These are phyloP conservation scores for Acropternis orthonyx DNA, from an alignment of 2,797 vertebrate species.

Conservation along the genomic window DNA sequence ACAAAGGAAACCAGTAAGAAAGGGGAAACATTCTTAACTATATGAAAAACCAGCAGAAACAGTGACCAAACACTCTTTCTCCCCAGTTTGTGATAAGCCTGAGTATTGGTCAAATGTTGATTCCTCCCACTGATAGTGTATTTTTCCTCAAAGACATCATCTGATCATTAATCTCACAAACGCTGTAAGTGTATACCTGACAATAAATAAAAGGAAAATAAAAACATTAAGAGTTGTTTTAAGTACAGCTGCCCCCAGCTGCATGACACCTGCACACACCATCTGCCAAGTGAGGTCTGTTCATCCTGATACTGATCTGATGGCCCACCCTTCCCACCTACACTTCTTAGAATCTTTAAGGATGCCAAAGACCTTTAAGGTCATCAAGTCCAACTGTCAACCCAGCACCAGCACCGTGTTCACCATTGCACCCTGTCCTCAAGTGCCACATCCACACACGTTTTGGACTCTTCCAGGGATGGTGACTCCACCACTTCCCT, in stretches of 20 bases:
- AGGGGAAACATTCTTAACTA: not conserved
- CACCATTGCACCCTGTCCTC: not conserved
- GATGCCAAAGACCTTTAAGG: not conserved
- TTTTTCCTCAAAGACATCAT: not conserved
- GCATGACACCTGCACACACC: not conserved
- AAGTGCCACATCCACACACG: not conserved
- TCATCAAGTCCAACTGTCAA: not conserved
- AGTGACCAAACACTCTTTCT: not conserved
- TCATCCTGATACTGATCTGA: accelerated
- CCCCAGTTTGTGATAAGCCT: not conserved
- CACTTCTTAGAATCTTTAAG: not conserved
- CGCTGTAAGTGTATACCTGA: not conserved
- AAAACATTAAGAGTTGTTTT: not conserved
- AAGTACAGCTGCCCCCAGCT: not conserved
- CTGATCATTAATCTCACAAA: not conserved
- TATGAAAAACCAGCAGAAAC: not conserved
- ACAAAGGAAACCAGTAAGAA: not conserved
- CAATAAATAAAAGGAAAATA: slow-evolving; percentile 33
- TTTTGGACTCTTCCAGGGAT: not conserved
- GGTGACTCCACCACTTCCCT: not conserved
- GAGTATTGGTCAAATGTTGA: not conserved
- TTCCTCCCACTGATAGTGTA: not conserved
- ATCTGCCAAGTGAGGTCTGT: not conserved
- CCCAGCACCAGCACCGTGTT: not conserved
- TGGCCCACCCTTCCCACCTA: not conserved